A percentile compares a stretch with the other conserved stretches of the same genome.
Conservation (phyloP, 2,797 vertebrate species). For the Anabacerthia variegaticeps region DNA sequence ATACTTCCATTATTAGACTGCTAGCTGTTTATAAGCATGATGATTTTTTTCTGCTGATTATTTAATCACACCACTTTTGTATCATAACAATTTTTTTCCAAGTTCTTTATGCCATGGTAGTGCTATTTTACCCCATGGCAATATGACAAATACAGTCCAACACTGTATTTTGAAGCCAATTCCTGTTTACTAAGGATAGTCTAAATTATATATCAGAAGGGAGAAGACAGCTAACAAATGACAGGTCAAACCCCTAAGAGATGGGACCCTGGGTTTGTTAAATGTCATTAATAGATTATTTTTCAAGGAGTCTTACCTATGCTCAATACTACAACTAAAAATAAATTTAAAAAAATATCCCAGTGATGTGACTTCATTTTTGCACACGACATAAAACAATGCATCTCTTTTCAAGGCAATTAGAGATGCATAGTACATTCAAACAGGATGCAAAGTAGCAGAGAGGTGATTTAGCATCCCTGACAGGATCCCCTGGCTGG, state of each 20-base stretch:
- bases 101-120: neutral
- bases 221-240: neutral
- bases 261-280: neutral
- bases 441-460: neutral
- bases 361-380: neutral
- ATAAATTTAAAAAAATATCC: neutral
- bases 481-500: neutral
- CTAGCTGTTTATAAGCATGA: neutral
- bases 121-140: neutral
- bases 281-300: neutral
- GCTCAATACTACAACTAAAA: neutral
- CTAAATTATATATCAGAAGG: neutral
- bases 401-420: neutral
- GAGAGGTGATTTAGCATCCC: neutral
- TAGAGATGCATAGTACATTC: neutral
- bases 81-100: neutral
- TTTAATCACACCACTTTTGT: neutral
- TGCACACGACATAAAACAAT: neutral
- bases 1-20: neutral
- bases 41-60: neutral
- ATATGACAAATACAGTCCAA: neutral
- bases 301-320: neutral
- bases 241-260: neutral
- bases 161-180: neutral
- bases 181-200: neutral